Base-by-base conservation (phyloP, 2,888 invertebrate species). In the Rhingia rostrata region DNA sequence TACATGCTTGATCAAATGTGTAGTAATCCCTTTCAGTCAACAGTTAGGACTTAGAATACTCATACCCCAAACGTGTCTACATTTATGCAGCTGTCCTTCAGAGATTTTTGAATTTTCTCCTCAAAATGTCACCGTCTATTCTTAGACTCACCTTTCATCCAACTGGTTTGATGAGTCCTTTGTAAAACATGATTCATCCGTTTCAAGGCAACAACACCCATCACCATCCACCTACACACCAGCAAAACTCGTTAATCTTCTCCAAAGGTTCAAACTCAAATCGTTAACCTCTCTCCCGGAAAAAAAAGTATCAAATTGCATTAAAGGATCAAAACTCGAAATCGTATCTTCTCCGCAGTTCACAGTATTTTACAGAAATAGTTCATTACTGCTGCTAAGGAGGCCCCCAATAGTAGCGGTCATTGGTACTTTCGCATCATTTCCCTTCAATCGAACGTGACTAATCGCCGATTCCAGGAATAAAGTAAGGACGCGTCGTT, bases 381-480 rank as follows among this genome's bases (percentile, higher is more conserved):
- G 33, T 45, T 22, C 6, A 30, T 22, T 9, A 33, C 10, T n/a
- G 33, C 6, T 4, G 9, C 10, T 33, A 14, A 14, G 12, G 12
- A 35, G 10, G 4, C 49, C 10, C 5, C 56, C 35, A 4, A 39
- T 49, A 70, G 12, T 37, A 14, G 35, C 32, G 32, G 43, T 35
- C 75, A 60, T 58, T 51, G 53, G 64, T 61, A 77, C 41, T 47
- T 49, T 43, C 63, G 73, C 73, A 63, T 73, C 78, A 78, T 66
- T 32, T 73, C 53, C 51, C 45, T 22, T 33, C 30, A 49, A 49
- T 49, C 30, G 69, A 54, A 83, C 79, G 83, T 83, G 83, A 83
- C 83, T 69, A 79, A 73, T 83, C 53, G 67, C 2, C 64, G 45
- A 64, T 83, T 83, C 83, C 33, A 47, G 69, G 73, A 83, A 83